These are phyloP conservation scores for Brachyalestes nurse DNA, from an alignment of 2,797 vertebrate genomes.

Conservation along the genomic window DNA sequence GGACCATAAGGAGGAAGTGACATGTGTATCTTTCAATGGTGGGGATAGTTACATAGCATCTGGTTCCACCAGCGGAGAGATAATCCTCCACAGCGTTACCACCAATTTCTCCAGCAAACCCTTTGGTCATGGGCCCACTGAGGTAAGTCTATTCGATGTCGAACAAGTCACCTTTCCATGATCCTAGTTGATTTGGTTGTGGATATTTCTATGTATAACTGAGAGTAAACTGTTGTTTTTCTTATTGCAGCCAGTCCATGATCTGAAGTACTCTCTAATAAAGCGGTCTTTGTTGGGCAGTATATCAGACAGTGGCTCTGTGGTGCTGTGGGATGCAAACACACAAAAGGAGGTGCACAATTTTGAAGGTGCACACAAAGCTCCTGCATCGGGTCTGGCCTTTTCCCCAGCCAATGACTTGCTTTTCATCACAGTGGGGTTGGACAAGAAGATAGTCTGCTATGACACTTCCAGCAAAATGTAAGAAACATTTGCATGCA, in stretches of 20 bases:
- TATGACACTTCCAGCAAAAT: conserved; percentile 95
- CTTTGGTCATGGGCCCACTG: conserved; percentile 88
- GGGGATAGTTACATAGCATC: conserved; percentile 91
- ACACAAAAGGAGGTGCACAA: conserved; percentile 87
- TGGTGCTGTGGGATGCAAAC: conserved; percentile 95
- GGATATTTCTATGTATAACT: not conserved
- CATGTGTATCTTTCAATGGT: conserved; percentile 89
- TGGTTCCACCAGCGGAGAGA: conserved; percentile 93
- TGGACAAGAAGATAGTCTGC: conserved; percentile 97
- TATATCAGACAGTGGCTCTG: conserved; percentile 89
- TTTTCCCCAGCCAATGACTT: conserved; percentile 96
- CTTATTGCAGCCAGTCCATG: conserved; percentile 85
- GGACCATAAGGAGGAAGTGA: conserved; percentile 95
- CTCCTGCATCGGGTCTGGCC: conserved; percentile 89
- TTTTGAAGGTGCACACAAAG: conserved; percentile 90
- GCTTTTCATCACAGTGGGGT: conserved; percentile 90
- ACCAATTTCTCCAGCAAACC: conserved; percentile 92
- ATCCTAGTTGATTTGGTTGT: not conserved
- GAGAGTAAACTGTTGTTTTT: not conserved
- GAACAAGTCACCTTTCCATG: not conserved
- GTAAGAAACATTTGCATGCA: conserved; percentile 71
- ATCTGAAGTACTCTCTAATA: conserved; percentile 88
- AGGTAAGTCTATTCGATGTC: conserved; percentile 74
- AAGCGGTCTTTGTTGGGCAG: conserved; percentile 92
- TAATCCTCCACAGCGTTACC: conserved; percentile 92